Percentiles rank a stretch among this genome's conserved stretches.
These are phyloP conservation scores for Malurus alboscapulatus DNA, from an alignment of 2,113 vertebrate species.

Conservation along the genomic window DNA sequence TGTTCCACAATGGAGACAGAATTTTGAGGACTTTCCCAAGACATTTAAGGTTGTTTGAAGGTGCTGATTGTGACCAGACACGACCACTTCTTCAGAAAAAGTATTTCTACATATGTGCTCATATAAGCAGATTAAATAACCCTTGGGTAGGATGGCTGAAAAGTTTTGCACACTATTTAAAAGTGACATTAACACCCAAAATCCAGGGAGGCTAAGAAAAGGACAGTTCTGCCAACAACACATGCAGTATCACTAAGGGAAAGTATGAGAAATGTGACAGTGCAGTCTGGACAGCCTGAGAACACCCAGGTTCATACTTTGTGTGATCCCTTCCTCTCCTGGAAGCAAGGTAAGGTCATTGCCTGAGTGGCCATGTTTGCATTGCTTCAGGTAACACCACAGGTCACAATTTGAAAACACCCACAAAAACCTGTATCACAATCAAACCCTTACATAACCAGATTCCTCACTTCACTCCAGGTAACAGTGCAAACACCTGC, in stretches of 20 bases:
- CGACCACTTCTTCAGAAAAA: constrained; percentile 36
- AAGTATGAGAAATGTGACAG: accelerated
- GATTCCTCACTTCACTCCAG: neutral
- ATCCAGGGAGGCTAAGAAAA: neutral
- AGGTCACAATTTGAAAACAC: neutral
- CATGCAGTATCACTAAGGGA: accelerated
- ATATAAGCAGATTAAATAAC: neutral
- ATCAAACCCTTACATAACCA: neutral
- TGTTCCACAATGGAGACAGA: neutral
- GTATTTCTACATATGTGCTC: neutral
- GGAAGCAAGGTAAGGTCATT: neutral
- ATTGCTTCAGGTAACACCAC: neutral
- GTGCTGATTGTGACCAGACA: constrained; percentile 13
- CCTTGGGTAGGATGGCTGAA: neutral
- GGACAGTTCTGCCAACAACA: neutral
- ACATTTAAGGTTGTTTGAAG: constrained; percentile 18
- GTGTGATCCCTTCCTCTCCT: neutral
- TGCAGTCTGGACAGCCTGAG: neutral
- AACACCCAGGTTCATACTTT: neutral
- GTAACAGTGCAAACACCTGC: neutral
- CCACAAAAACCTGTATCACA: neutral
- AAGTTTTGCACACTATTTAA: neutral
- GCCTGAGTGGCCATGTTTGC: neutral
- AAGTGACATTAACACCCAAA: neutral
- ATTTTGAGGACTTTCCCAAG: neutral